These are phyloP conservation scores for Oncorhynchus kisutch DNA, from an alignment of 2,113 vertebrate genomes.

Conservation along the genomic window DNA sequence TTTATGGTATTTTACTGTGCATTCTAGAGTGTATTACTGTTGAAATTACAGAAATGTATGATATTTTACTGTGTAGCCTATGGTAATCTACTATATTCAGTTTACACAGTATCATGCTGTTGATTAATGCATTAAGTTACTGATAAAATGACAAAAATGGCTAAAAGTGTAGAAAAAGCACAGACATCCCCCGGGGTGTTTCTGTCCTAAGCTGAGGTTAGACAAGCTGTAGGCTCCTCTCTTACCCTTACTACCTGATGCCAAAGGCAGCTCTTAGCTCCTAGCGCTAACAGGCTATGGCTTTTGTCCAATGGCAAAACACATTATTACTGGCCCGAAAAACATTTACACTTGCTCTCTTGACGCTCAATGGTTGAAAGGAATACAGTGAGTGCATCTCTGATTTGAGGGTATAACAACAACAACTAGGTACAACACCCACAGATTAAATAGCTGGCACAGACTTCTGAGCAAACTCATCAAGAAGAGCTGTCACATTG, in stretches of 20 bases:
- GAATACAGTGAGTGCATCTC: not conserved
- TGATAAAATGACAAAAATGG: no score
- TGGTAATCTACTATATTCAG: no score
- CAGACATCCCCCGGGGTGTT: not conserved
- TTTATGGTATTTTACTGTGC: no score
- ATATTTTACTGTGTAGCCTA: no score
- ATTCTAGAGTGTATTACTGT: no score
- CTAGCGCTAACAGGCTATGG: not conserved
- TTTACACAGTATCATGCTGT: not conserved
- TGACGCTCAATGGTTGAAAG: not conserved
- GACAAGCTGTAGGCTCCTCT: not conserved
- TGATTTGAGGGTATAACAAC: not conserved
- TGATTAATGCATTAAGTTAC: no score
- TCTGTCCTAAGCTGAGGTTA: not conserved
- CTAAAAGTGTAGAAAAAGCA: not conserved
- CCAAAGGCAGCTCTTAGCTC: conserved; percentile 3
- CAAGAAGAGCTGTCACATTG: not conserved
- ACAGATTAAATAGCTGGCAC: not conserved
- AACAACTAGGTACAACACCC: no score
- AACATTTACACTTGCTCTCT: not conserved
- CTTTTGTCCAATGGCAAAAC: not conserved
- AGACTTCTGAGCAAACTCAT: not conserved
- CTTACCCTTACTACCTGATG: no score
- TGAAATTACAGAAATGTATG: no score
- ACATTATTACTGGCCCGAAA: not conserved